phyloP scores from a whole-genome alignment of 2,797 vertebrate species.

The Ibycter americanus region DNA sequence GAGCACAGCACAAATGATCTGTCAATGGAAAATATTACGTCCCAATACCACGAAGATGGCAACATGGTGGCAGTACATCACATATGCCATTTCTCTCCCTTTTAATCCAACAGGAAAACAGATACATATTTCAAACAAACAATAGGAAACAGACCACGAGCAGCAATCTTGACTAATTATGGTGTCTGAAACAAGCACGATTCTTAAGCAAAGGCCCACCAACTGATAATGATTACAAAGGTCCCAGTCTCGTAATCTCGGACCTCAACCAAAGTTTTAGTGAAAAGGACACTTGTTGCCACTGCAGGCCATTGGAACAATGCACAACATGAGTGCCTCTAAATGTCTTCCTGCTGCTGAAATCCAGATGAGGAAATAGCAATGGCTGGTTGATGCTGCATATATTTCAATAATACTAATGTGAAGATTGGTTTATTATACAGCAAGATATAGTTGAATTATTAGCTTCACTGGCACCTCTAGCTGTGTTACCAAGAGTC shows the following conservation, averaged over 20 bases:
- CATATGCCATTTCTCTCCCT: background rate
- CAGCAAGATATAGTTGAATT: conserved; percentile 9
- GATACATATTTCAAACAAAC: background rate
- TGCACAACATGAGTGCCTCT: background rate
- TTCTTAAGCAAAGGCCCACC: background rate
- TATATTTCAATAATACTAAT: conserved; percentile 10
- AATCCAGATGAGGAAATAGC: background rate
- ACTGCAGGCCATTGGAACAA: background rate
- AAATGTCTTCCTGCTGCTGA: background rate
- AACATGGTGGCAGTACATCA: background rate
- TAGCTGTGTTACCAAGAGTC: background rate
- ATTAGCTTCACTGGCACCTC: background rate
- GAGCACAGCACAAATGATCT: background rate
- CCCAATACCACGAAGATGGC: background rate
- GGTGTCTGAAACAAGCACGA: background rate
- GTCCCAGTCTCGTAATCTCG: background rate
- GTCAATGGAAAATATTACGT: background rate
- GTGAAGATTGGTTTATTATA: background rate
- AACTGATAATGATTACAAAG: background rate
- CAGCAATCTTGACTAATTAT: background rate
- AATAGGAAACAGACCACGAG: background rate
- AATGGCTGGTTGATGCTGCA: background rate
- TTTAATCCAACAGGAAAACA: background rate
- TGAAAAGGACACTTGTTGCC: background rate
- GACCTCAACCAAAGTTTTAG: background rate